phyloP scores from a whole-genome alignment of 2,113 vertebrate genomes.

The Hiodon tergisus region DNA sequence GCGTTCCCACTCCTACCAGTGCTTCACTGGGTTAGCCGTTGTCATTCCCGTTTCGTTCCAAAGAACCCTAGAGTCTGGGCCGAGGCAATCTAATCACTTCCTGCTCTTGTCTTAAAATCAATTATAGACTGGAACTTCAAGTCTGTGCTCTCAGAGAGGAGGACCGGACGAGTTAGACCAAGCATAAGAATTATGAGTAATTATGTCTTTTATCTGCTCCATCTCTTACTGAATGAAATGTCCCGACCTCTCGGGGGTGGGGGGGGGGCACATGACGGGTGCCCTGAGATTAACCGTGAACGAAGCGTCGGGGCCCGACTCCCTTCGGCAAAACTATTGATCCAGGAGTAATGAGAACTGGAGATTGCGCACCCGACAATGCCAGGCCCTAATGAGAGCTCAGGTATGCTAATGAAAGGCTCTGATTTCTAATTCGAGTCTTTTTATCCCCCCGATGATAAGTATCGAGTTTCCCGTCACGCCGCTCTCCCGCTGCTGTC shows the following conservation, averaged over 20 bases:
- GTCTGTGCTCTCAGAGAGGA: too few species aligned
- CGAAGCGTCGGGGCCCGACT: background rate
- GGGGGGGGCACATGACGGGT: background rate
- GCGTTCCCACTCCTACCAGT: too few species aligned
- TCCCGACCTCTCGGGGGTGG: background rate
- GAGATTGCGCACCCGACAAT: background rate
- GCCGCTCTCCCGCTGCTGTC: background rate
- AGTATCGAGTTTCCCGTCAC: slow-evolving; percentile 3
- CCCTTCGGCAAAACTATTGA: background rate
- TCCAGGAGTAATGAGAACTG: slow-evolving; percentile 18
- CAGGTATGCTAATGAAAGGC: slow-evolving; percentile 12
- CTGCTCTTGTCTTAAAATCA: background rate
- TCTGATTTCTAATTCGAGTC: slow-evolving; percentile 18
- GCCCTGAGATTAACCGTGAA: background rate
- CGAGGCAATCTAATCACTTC: background rate
- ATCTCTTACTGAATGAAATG: background rate
- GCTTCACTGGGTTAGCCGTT: too few species aligned
- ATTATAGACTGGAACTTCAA: background rate
- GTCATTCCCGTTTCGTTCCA: too few species aligned
- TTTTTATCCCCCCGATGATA: background rate
- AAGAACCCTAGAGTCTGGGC: too few species aligned
- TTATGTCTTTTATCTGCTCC: background rate
- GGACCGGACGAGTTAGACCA: background rate
- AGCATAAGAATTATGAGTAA: background rate
- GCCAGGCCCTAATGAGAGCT: background rate